A percentile compares a stretch with the other conserved stretches of the same genome.
Evolutionary conservation across 2,888 invertebrate species (phyloP).

Genomic region (Drosophila pseudotalamancana): DNA sequence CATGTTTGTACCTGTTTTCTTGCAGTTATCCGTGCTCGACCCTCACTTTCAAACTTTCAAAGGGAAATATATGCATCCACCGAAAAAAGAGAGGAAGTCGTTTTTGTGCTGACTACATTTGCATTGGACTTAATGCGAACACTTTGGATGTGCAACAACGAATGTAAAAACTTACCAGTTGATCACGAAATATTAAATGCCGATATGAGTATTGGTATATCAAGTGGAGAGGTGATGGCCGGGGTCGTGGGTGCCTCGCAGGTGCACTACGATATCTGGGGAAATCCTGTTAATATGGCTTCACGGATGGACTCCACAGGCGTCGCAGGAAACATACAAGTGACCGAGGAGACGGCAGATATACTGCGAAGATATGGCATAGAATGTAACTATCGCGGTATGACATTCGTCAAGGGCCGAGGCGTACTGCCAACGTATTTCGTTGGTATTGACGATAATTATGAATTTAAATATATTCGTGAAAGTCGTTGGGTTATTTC

Average conservation of each 20-base stretch:
- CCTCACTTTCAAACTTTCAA: too few relatives aligned
- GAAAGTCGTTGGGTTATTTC: too few relatives aligned
- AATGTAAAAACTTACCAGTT: slow-evolving; percentile 83
- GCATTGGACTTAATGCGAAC: slow-evolving; percentile 87
- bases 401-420: slow-evolving; percentile 89
- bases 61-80: too few relatives aligned
- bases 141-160: slow-evolving; percentile 85
- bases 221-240: slow-evolving; percentile 95
- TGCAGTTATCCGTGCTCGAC: slow-evolving; percentile 19
- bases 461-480: too few relatives aligned
- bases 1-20: neutral
- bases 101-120: slow-evolving; percentile 87
- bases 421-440: slow-evolving; percentile 89
- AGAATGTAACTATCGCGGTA: slow-evolving; percentile 88
- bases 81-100: slow-evolving; percentile 81
- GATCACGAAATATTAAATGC: slow-evolving; percentile 22
- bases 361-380: slow-evolving; percentile 88
- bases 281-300: slow-evolving; percentile 98
- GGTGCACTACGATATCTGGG: slow-evolving; percentile 98
- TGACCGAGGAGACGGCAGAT: slow-evolving; percentile 89
- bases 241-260: slow-evolving; percentile 97
- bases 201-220: slow-evolving; percentile 88
- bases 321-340: slow-evolving; percentile 90
- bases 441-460: slow-evolving; percentile 88
- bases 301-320: slow-evolving; percentile 98